Percentiles rank a stretch among this genome's conserved stretches.
These are phyloP conservation scores for Varanus salvator DNA, from an alignment of 2,113 vertebrate genomes.

Conservation along the genomic window DNA sequence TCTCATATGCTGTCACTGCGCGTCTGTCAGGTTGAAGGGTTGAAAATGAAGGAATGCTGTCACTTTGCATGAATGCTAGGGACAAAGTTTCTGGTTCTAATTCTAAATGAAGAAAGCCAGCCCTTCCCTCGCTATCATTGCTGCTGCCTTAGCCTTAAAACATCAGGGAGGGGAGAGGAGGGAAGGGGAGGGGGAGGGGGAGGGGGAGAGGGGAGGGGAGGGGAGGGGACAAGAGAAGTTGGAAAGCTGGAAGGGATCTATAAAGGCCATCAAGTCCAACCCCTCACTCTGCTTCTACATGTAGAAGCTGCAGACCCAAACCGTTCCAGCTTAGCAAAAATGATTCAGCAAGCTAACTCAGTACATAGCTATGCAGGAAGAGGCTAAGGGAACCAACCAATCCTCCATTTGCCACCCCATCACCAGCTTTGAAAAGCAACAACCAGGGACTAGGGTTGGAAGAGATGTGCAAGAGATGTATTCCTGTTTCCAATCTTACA, in stretches of 20 bases:
- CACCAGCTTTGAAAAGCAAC: not conserved
- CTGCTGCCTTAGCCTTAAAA: not conserved
- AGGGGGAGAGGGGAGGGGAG: too few species aligned
- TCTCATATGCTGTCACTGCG: conserved; percentile 24
- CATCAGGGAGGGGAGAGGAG: not conserved
- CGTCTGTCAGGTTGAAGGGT: not conserved
- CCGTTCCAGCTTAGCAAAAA: too few species aligned
- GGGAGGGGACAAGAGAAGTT: too few species aligned
- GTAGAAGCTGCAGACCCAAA: too few species aligned
- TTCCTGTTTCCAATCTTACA: too few species aligned
- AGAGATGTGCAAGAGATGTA: too few species aligned
- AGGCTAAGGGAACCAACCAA: not conserved
- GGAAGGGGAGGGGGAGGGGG: too few species aligned
- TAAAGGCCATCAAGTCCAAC: too few species aligned
- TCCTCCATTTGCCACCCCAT: not conserved
- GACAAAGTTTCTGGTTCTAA: not conserved
- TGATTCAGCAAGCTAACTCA: too few species aligned
- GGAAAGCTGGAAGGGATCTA: too few species aligned
- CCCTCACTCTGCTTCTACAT: too few species aligned
- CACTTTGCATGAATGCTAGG: conserved; percentile 21
- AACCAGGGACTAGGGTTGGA: not conserved
- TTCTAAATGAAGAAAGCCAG: not conserved
- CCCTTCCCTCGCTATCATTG: not conserved
- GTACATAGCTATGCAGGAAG: not conserved
- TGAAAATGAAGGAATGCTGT: not conserved